Evolutionary conservation across 2,113 vertebrate genomes (phyloP), one percentile per base, ranked within the genome.

Genomic region (Cyanocitta stelleri): DNA sequence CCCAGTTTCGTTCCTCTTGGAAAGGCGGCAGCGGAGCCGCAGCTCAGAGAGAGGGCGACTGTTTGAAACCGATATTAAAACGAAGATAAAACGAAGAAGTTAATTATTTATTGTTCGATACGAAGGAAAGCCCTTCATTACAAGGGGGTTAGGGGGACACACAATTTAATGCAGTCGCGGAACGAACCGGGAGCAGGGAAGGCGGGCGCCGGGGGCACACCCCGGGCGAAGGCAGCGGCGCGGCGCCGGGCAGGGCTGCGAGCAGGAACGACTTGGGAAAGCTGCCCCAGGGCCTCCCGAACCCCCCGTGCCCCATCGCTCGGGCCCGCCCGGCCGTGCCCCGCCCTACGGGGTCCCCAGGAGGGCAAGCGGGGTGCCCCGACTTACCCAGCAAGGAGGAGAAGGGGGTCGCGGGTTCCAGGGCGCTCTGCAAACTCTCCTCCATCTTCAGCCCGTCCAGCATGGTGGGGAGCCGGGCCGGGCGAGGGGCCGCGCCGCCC

Each of bases 391-490:
- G 94, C 84, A 98, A 66, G 23, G 98, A 96, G 24, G 98, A 97
- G 91, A 98, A 97, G 8, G 97, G 81, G 37, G 92, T 90, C 7
- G 98, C 96, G 41, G 97, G 97, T 55, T 98, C 97, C 61, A 98
- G 96, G 14, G 97, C 97, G 85, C 73, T 97, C 85, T 96, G 98
- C 78, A 98, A 97, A 89, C 89, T 97, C 92, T 98, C 98, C 58
- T 98, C 98, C 98, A 98, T 98, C 96, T 98, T 98, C 95, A 98
- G 90, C 77, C 98, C 98, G 96, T 98, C 98, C 97, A 98, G 92
- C 98, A 98, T 98, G 93, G 86, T 97, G 87, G 33, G 79, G 52
- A 80, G 43, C 71, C 68, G 66, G 64, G 56, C 63, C 67, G 85
- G 94, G 75, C 88, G 89, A 91, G 18, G 27, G 43, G 26, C 59